These are phyloP conservation scores for Lates japonicus DNA, from an alignment of 2,797 vertebrate genomes.

Conservation along the genomic window DNA sequence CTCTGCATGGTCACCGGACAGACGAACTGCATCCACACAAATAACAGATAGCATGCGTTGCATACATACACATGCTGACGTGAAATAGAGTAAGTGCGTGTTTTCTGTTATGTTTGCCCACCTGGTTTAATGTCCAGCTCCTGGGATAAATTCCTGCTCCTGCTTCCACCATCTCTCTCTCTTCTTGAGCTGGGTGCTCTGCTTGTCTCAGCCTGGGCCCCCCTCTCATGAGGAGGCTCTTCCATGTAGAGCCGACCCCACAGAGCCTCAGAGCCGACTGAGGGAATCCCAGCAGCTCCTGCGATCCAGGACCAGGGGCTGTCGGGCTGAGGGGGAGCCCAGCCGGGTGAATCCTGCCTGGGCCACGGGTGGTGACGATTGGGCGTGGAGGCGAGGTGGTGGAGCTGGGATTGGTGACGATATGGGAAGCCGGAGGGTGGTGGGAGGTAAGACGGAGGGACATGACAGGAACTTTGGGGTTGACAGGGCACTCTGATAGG, in stretches of 20 bases:
- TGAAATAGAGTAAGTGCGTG: too few relatives aligned
- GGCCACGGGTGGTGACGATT: constrained; percentile 13
- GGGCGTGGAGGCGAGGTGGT: background rate
- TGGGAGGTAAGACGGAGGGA: constrained; percentile 22
- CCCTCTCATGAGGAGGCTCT: constrained; percentile 40
- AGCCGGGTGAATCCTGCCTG: constrained; percentile 33
- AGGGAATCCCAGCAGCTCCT: constrained; percentile 20
- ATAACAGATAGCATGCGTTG: background rate
- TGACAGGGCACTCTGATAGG: constrained; percentile 39
- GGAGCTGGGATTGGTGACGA: constrained; percentile 40
- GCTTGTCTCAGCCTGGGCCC: constrained; percentile 19
- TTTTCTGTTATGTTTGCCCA: constrained; percentile 31
- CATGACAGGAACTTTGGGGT: constrained; percentile 18
- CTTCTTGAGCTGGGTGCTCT: constrained; percentile 21
- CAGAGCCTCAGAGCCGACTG: constrained; percentile 29
- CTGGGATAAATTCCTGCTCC: constrained; percentile 46
- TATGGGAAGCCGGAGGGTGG: constrained; percentile 25
- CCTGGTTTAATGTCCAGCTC: constrained; percentile 84
- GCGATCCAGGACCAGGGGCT: constrained; percentile 41
- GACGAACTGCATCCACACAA: constrained; percentile 71
- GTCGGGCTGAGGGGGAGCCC: constrained; percentile 26
- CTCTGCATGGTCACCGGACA: constrained; percentile 58
- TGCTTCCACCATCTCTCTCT: constrained; percentile 11
- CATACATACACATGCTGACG: background rate
- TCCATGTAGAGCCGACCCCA: constrained; percentile 42